Conservation (phyloP, 2,113 vertebrate species). For the Gorilla gorilla region DNA sequence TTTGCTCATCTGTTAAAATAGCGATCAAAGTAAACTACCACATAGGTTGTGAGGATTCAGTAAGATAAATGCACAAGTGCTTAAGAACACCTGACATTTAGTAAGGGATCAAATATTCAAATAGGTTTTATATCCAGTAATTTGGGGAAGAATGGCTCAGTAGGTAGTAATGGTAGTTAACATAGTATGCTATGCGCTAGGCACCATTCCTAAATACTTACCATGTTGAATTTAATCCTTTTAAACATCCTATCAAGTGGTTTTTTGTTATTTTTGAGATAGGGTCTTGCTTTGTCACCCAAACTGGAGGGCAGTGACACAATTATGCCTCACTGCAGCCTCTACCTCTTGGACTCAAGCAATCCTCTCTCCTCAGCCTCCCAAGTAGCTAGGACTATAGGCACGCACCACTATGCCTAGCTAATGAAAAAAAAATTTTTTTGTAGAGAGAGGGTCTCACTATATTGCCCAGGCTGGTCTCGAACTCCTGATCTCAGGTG, state of each 20-base stretch:
- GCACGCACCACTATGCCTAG: no score
- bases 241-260: background rate
- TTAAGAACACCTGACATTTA: constrained; percentile 15
- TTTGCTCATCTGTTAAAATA: background rate
- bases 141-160: background rate
- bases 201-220: background rate
- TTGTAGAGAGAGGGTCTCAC: no score
- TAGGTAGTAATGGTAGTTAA: background rate
- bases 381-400: no score
- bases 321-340: no score
- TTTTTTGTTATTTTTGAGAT: background rate
- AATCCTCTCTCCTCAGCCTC: no score
- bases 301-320: no score
- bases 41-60: constrained; percentile 7
- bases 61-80: background rate
- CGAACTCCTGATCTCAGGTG: no score
- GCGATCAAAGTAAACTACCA: background rate
- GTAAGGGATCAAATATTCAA: background rate
- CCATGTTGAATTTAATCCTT: background rate
- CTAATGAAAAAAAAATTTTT: no score
- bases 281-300: no score
- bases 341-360: no score
- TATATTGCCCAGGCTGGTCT: no score
- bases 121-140: constrained; percentile 12
- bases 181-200: background rate